Evolutionary conservation across 2,888 invertebrate species (phyloP), one percentile per base, ranked within the genome.

Genomic region (Lycia hirtaria): DNA sequence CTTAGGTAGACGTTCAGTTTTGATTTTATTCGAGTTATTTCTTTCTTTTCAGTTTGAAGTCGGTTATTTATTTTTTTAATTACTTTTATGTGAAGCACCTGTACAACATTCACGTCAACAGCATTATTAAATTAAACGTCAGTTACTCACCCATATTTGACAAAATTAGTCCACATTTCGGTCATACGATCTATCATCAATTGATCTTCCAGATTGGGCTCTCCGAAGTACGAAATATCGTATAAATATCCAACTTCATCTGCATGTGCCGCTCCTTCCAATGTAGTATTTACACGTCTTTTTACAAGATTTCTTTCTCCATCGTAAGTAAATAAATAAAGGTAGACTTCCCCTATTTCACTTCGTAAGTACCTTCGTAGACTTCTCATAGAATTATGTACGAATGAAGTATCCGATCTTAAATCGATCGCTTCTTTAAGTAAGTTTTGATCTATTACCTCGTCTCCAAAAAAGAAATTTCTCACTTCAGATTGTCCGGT

Each of bases 201-300:
- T 47, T 76, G 71, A 51, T 81, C 80, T 7, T 61, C 64, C 1
- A 56, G 48, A 1, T 64, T 56, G 0, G 71, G 66, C 2, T 60
- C 53, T 0, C 57, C 55, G 0, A 60, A 22, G 10, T 47, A 57
- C 1, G 50, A 41, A 1, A 68, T 40, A 20, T 74, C 72, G 60
- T 73, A 80, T 28, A 78, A 57, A 61, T 81, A 83, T 2, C 76
- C 73, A 0, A 78, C 9, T 55, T 83, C 81, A 32, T 80, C 79
- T 0, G 65, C 72, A 48, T 82, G 81, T 0, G 58, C 45, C 4
- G 80, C 80, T 0, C 74, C 73, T 1, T 56, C 65, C 1, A 51
- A 24, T 0, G 71, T 74, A 0, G 73, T 56, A 17, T 78, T 75
- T 0, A 22, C 0, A 3, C 20, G 50, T 0, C 15, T 3, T 12